These are phyloP conservation scores for Atrina japonica DNA, from an alignment of 2,888 invertebrate species.

Conservation along the genomic window DNA sequence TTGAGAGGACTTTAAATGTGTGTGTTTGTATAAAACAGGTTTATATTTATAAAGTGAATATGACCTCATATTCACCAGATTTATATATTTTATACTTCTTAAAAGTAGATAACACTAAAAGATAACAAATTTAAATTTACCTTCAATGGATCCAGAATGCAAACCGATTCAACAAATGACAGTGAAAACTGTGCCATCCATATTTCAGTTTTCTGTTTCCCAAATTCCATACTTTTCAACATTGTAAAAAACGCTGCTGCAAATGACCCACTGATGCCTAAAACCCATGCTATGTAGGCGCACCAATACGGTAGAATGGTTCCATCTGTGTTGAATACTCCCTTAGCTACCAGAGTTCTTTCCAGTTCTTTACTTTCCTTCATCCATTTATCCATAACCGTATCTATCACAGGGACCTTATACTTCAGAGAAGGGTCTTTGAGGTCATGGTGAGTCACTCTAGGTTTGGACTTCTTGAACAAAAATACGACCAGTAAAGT, in stretches of 20 bases:
- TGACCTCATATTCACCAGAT: no score
- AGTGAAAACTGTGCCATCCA: constrained; percentile 80
- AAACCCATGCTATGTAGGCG: constrained; percentile 54
- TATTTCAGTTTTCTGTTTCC: constrained; percentile 79
- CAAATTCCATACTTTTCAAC: constrained; percentile 81
- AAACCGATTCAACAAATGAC: constrained; percentile 78
- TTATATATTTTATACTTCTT: no score
- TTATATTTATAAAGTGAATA: no score
- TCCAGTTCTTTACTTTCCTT: constrained; percentile 57
- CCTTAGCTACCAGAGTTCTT: constrained; percentile 51
- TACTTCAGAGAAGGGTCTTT: constrained; percentile 40
- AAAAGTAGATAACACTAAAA: no score
- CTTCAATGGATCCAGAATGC: constrained; percentile 80
- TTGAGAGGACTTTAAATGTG: no score
- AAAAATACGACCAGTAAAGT: constrained; percentile 51
- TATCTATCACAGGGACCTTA: constrained; percentile 51
- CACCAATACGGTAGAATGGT: constrained; percentile 52
- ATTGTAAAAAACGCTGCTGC: constrained; percentile 62
- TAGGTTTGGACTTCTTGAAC: constrained; percentile 57
- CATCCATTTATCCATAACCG: constrained; percentile 51
- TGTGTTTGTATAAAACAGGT: no score
- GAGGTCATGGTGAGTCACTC: constrained; percentile 28
- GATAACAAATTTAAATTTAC: constrained; percentile 67
- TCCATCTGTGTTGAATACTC: constrained; percentile 48
- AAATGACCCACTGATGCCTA: constrained; percentile 43